phyloP scores from a whole-genome alignment of 2,113 vertebrate genomes.

The Charadrius vociferus region DNA sequence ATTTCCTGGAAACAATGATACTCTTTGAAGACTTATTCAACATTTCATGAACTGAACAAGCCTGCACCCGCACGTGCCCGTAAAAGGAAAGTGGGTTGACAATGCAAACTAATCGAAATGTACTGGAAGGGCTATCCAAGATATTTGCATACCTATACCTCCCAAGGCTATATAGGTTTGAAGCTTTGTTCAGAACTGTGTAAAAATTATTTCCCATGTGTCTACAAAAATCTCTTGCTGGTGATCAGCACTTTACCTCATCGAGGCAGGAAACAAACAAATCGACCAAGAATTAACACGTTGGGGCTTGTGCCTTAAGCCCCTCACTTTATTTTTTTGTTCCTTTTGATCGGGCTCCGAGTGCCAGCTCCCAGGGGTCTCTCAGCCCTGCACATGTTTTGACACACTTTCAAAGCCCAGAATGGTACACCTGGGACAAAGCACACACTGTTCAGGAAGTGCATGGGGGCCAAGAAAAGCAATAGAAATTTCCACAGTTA shows the following conservation, averaged over 20 bases:
- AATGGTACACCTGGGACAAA: constrained; percentile 85
- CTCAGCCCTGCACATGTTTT: constrained; percentile 75
- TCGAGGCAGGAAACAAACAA: constrained; percentile 11
- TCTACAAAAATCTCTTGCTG: not conserved
- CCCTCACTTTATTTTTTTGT: not conserved
- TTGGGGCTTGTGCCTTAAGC: not conserved
- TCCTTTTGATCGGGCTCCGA: constrained; percentile 45
- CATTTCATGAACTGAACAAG: constrained; percentile 55
- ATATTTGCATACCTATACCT: constrained; percentile 9
- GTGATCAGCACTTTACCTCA: not conserved
- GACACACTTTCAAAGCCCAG: constrained; percentile 80
- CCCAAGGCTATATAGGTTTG: not conserved
- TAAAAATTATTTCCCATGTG: not conserved
- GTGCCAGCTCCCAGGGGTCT: constrained; percentile 71
- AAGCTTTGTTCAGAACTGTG: not conserved
- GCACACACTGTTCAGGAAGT: constrained; percentile 80
- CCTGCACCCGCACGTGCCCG: constrained; percentile 7
- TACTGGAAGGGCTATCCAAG: constrained; percentile 9
- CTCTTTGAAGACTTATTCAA: constrained; percentile 57
- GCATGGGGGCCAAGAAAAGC: constrained; percentile 83
- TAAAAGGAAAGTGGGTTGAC: not conserved
- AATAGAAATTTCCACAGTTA: constrained; percentile 85
- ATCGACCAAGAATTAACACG: not conserved
- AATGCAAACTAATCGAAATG: not conserved
- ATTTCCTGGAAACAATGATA: constrained; percentile 43